Evolutionary conservation across 2,888 invertebrate species (phyloP).

Genomic region (Dolichopus griseipennis): DNA sequence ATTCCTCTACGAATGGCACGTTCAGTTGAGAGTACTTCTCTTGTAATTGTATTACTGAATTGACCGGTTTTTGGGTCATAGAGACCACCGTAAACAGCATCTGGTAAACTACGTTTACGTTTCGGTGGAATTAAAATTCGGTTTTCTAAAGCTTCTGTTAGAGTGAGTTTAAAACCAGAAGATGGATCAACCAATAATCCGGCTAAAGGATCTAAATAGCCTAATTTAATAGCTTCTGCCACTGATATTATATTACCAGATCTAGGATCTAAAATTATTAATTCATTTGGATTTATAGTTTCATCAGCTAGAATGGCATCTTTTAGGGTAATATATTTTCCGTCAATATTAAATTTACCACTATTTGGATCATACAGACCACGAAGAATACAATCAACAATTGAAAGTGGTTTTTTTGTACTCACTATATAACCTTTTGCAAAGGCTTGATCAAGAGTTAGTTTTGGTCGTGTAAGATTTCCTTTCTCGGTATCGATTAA

Average conservation of each 20-base stretch:
- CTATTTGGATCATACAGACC: constrained; percentile 68
- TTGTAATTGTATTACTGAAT: constrained; percentile 70
- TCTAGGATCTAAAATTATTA: constrained; percentile 71
- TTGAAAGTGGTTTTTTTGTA: constrained; percentile 68
- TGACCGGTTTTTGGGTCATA: constrained; percentile 78
- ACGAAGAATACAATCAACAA: constrained; percentile 74
- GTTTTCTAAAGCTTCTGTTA: constrained; percentile 75
- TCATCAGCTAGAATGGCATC: constrained; percentile 61
- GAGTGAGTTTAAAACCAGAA: constrained; percentile 62
- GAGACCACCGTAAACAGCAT: constrained; percentile 85
- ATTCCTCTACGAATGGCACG: constrained; percentile 76
- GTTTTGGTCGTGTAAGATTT: constrained; percentile 56
- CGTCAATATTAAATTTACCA: constrained; percentile 62
- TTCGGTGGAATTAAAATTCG: constrained; percentile 75
- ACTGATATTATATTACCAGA: constrained; percentile 72
- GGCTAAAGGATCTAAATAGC: constrained; percentile 67
- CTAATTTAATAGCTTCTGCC: constrained; percentile 65
- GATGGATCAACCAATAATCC: constrained; percentile 72
- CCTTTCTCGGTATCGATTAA: constrained; percentile 64
- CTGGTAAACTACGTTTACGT: constrained; percentile 72
- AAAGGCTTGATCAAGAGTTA: constrained; percentile 69
- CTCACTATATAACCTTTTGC: constrained; percentile 73
- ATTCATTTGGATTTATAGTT: constrained; percentile 65
- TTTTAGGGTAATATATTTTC: constrained; percentile 59
- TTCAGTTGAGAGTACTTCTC: constrained; percentile 69